phyloP scores from a whole-genome alignment of 2,113 vertebrate genomes.

The Odocoileus virginianus region DNA sequence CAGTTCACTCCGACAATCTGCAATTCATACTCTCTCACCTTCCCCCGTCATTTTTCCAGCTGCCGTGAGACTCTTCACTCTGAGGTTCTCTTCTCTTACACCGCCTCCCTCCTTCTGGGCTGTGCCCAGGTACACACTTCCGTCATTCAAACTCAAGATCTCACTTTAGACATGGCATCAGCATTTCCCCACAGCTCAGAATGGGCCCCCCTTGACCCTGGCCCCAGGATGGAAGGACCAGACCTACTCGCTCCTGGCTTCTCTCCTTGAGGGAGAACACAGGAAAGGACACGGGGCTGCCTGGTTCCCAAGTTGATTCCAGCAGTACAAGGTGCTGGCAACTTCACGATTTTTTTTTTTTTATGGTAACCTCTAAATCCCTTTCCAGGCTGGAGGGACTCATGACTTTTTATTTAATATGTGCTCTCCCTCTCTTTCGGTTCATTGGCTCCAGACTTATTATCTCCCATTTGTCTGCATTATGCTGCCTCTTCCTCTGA shows the following conservation, averaged over 20 bases:
- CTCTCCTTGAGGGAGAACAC: accelerated
- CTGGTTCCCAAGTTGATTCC: neutral
- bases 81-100: neutral
- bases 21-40: neutral
- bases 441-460: slow-evolving; percentile 65
- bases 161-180: neutral
- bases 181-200: neutral
- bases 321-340: neutral
- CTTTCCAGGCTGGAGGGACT: slow-evolving; percentile 58
- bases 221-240: too few species aligned
- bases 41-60: neutral
- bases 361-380: slow-evolving; percentile 61
- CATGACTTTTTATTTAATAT: slow-evolving; percentile 67
- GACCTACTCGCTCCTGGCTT: neutral
- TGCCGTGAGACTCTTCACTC: accelerated
- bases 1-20: accelerated
- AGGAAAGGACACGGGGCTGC: neutral
- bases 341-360: neutral
- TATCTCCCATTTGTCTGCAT: slow-evolving; percentile 66
- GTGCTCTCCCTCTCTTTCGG: slow-evolving; percentile 32
- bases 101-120: neutral
- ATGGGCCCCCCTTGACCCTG: neutral
- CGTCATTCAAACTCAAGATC: neutral
- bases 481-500: slow-evolving; percentile 46
- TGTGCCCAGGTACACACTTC: accelerated